phyloP scores from a whole-genome alignment of 2,797 vertebrate genomes.

The Pterois miles region DNA sequence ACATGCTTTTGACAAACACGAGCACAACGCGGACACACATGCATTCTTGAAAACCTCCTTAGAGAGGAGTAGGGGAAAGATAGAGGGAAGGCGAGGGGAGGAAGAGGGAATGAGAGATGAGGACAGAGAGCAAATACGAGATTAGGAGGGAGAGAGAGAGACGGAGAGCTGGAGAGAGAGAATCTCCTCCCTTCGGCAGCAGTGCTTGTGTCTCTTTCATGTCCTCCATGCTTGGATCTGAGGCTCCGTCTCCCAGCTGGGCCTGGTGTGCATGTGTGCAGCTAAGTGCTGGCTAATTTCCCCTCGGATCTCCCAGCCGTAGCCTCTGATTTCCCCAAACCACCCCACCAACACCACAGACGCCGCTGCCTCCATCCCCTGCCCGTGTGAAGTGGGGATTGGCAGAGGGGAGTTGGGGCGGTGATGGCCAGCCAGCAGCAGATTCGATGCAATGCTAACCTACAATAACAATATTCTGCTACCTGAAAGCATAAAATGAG shows the following conservation, averaged over 20 bases:
- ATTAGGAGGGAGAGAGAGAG: slow-evolving; percentile 42
- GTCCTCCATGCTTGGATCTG: slow-evolving; percentile 74
- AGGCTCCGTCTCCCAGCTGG: slow-evolving; percentile 72
- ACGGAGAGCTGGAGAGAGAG: background rate
- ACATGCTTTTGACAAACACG: slow-evolving; percentile 7
- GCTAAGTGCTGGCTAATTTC: slow-evolving; percentile 81
- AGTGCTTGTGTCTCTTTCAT: slow-evolving; percentile 77
- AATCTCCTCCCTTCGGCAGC: slow-evolving; percentile 55
- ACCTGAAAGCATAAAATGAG: background rate
- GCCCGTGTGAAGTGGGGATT: slow-evolving; percentile 5
- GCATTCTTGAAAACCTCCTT: slow-evolving; percentile 51
- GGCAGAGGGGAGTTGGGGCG: background rate
- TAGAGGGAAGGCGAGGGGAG: slow-evolving; percentile 24
- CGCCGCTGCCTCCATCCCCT: background rate
- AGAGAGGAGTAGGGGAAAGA: slow-evolving; percentile 23
- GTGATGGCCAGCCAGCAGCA: slow-evolving; percentile 11
- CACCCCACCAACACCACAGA: slow-evolving; percentile 6
- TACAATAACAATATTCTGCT: background rate
- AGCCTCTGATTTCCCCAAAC: slow-evolving; percentile 48
- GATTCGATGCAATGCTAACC: background rate
- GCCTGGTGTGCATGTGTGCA: slow-evolving; percentile 74
- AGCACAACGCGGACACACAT: slow-evolving; percentile 28
- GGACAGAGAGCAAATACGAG: slow-evolving; percentile 49
- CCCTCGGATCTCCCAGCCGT: slow-evolving; percentile 71
- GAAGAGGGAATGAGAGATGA: slow-evolving; percentile 62